A percentile compares a stretch with the other conserved stretches of the same genome.
Evolutionary conservation across 2,113 vertebrate species (phyloP).

Genomic region (Dascyllus trimaculatus): DNA sequence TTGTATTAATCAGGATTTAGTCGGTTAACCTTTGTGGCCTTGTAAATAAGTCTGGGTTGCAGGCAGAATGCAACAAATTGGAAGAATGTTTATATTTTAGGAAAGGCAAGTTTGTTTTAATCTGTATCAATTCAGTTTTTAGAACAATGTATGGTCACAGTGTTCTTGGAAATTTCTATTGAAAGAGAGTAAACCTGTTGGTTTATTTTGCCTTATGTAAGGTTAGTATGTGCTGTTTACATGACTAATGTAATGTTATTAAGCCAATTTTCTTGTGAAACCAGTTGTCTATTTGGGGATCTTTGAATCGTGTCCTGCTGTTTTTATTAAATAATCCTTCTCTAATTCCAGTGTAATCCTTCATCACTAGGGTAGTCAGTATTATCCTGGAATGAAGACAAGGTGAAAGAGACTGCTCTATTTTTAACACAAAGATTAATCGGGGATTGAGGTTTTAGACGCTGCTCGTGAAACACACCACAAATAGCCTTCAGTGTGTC

Average conservation of each 20-base stretch:
- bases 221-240: constrained; percentile 52
- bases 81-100: background rate
- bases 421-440: constrained; percentile 82
- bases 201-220: constrained; percentile 59
- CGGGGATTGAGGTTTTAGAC: constrained; percentile 79
- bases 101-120: background rate
- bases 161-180: constrained; percentile 1
- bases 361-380: constrained; percentile 48
- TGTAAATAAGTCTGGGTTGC: constrained; percentile 45
- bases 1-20: constrained; percentile 69
- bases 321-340: constrained; percentile 75
- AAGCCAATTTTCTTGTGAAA: constrained; percentile 34
- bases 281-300: constrained; percentile 35
- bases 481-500: constrained; percentile 63
- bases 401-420: constrained; percentile 74
- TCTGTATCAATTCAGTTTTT: constrained; percentile 13
- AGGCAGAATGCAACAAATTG: constrained; percentile 4
- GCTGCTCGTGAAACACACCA: constrained; percentile 55
- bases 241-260: constrained; percentile 16
- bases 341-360: constrained; percentile 70
- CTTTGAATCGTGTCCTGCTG: constrained; percentile 31
- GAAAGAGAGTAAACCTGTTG: constrained; percentile 15
- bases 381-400: constrained; percentile 59
- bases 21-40: constrained; percentile 72
- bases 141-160: background rate